These are phyloP conservation scores for Cremastinae sp. DNA, from an alignment of 2,888 invertebrate species.

Conservation along the genomic window DNA sequence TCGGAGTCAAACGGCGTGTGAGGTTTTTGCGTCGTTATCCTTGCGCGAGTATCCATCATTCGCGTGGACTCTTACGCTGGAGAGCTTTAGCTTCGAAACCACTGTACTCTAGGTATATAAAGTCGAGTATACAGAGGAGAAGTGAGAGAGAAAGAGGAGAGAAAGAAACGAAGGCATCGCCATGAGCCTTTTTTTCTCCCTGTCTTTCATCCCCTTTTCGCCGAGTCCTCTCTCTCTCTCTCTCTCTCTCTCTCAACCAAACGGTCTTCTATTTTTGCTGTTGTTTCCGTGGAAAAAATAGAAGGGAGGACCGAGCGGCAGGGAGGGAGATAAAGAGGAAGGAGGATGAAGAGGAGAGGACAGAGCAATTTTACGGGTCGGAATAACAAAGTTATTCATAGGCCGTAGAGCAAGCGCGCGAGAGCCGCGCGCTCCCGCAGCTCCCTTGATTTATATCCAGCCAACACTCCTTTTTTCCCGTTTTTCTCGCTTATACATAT, in stretches of 20 bases:
- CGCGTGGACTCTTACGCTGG: neutral
- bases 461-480: slow-evolving; percentile 47
- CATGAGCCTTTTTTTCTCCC: neutral
- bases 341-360: slow-evolving; percentile 59
- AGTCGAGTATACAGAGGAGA: neutral
- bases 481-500: slow-evolving; percentile 49
- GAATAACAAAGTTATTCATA: slow-evolving; percentile 67
- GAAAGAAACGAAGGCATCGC: neutral
- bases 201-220: slow-evolving; percentile 40
- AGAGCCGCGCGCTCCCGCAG: slow-evolving; percentile 54
- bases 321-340: slow-evolving; percentile 30
- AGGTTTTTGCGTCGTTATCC: slow-evolving; percentile 26
- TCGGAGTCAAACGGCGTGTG: slow-evolving; percentile 13
- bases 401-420: slow-evolving; percentile 60
- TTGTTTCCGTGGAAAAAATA: slow-evolving; percentile 18
- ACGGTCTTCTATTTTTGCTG: slow-evolving; percentile 40
- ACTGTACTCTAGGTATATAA: neutral
- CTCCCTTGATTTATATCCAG: slow-evolving; percentile 64
- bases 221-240: too few species aligned
- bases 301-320: slow-evolving; percentile 42
- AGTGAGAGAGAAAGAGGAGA: too few species aligned
- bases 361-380: slow-evolving; percentile 64
- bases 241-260: slow-evolving; percentile 39
- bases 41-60: slow-evolving; percentile 3
- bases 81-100: slow-evolving; percentile 17